A percentile compares a stretch with the other conserved stretches of the same genome.
phyloP scores from a whole-genome alignment of 2,888 invertebrate genomes.

The Rugalucina vietnamica region DNA sequence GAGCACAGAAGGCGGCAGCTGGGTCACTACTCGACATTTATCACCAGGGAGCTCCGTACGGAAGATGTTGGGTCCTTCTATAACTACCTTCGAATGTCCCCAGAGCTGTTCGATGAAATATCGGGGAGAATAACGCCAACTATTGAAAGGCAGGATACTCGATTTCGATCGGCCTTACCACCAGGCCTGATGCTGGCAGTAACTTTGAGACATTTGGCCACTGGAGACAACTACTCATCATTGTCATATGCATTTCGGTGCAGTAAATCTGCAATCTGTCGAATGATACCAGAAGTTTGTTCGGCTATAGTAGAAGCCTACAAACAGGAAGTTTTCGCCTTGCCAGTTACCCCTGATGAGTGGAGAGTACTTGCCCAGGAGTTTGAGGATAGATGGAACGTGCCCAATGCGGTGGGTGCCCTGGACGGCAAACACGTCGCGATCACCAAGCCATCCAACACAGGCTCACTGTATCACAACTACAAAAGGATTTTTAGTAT shows the following conservation, averaged over 20 bases:
- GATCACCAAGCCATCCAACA: constrained; percentile 45
- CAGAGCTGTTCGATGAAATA: constrained; percentile 52
- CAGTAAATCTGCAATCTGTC: constrained; percentile 28
- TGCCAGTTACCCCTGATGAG: constrained; percentile 43
- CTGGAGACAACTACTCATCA: constrained; percentile 50
- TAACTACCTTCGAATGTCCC: background rate
- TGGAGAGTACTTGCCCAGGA: constrained; percentile 36
- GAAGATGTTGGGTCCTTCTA: constrained; percentile 35
- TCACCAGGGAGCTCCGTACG: constrained; percentile 29
- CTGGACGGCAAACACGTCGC: constrained; percentile 58
- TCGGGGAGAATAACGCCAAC: constrained; percentile 37
- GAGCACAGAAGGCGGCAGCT: constrained; percentile 37
- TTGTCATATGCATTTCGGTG: constrained; percentile 56
- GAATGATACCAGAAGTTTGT: constrained; percentile 52
- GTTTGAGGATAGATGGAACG: constrained; percentile 55
- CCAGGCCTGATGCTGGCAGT: constrained; percentile 55
- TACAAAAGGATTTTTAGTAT: constrained; percentile 46
- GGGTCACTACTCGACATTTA: constrained; percentile 39
- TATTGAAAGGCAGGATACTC: constrained; percentile 38
- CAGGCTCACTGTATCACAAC: constrained; percentile 45
- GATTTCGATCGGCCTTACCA: constrained; percentile 40
- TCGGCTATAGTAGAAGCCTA: constrained; percentile 50
- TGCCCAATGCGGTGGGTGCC: constrained; percentile 51
- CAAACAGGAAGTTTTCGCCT: constrained; percentile 46
- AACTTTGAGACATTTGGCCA: constrained; percentile 57